Percentiles rank a stretch among this genome's conserved stretches.
Conservation (phyloP, 2,113 vertebrate genomes). For the Boleophthalmus pectinirostris region DNA sequence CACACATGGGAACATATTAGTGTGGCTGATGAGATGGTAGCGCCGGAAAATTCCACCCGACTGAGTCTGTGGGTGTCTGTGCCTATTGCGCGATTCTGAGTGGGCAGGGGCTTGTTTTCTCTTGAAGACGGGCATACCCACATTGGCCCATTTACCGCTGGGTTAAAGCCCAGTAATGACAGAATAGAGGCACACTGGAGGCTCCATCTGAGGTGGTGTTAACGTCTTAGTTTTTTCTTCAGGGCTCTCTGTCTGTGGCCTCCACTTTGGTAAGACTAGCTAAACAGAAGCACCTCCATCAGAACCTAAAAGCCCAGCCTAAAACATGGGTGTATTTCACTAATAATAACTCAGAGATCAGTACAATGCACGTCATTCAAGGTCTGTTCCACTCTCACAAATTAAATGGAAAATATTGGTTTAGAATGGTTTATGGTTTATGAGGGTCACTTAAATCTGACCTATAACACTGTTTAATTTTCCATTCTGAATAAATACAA, state of each 20-base stretch:
- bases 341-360: slow-evolving; percentile 34
- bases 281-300: slow-evolving; percentile 54
- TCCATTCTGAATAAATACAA: too few species aligned
- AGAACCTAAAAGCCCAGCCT: slow-evolving; percentile 36
- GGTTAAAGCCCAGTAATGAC: slow-evolving; percentile 72
- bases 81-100: slow-evolving; percentile 74
- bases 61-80: slow-evolving; percentile 73
- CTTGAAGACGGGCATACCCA: slow-evolving; percentile 71
- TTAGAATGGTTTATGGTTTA: not conserved
- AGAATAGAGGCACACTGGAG: slow-evolving; percentile 66
- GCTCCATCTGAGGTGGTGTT: slow-evolving; percentile 74
- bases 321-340: slow-evolving; percentile 35
- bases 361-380: not conserved
- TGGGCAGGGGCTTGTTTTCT: slow-evolving; percentile 75
- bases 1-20: slow-evolving; percentile 72
- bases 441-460: not conserved
- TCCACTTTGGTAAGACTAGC: slow-evolving; percentile 64
- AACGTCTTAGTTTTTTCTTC: slow-evolving; percentile 73
- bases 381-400: not conserved
- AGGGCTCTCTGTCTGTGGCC: slow-evolving; percentile 67
- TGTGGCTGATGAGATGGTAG: slow-evolving; percentile 65
- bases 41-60: slow-evolving; percentile 72
- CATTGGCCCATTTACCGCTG: slow-evolving; percentile 66
- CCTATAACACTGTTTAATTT: too few species aligned
- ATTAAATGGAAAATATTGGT: not conserved